Base-by-base conservation (phyloP, 2,113 vertebrate genomes). In the Labrus mixtus region DNA sequence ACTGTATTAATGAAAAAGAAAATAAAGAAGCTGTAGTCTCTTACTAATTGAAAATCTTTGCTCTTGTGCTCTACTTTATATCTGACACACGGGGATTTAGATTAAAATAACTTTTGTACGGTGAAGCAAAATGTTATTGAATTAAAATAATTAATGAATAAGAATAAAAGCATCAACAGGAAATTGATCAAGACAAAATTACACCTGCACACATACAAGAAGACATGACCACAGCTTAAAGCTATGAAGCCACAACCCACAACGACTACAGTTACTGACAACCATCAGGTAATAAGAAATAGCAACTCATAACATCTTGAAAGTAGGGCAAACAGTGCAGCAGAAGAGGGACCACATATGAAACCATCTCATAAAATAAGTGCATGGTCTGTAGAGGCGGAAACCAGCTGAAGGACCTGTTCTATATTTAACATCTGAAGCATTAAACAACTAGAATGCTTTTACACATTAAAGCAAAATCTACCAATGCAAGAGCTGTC, bases 241-340 rank as follows among this genome's bases (percentile, higher is more conserved):
- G 5, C 12, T 16, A 9, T 15, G 2, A 46, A 46, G 15, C 45
- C 60, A 2, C 1, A 50, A 58, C 12, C 33, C 39, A 9, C 45
- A 71, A 22, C 13, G 51, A 43, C 41, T 1, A 33, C 29, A 62
- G 8, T 46, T 53, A 53, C 45, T 62, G 48, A 72, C 39, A 73
- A 7, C 6, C 8, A 17, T 22, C 7, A 22, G 36, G n/a, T 33
- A 57, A 55, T 60, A 64, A 81, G 62, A 50, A 71, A 70, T 58
- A 76, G 69, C 12, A 39, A 73, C 74, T 63, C 62, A 78, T 68
- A 66, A 66, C 39, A 79, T 56, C 68, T 67, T 70, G 56, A 78
- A 87, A 90, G 69, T 85, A 78, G 72, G 85, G n/a, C 81, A 87
- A 86, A 80, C 72, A 66, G 84, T 66, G 83, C 79, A 83, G 56